A percentile compares a stretch with the other conserved stretches of the same genome.
These are phyloP conservation scores for Meda fulgida DNA, from an alignment of 2,797 vertebrate genomes.

Conservation along the genomic window DNA sequence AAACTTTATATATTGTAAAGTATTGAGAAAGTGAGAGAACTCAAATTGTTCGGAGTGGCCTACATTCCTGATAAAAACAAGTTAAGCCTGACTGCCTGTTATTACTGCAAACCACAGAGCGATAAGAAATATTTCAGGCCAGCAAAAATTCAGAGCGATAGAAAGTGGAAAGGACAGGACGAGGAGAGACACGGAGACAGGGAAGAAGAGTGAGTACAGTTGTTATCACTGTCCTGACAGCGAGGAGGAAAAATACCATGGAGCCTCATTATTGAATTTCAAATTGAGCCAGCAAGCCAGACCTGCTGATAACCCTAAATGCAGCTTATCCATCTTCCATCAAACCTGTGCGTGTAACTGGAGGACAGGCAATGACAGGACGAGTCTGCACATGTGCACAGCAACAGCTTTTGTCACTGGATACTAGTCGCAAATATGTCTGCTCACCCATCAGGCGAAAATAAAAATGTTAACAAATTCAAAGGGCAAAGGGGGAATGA, in stretches of 20 bases:
- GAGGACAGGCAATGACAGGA: not conserved
- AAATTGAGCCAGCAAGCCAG: constrained; percentile 57
- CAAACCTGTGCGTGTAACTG: constrained; percentile 37
- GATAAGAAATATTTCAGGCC: constrained; percentile 24
- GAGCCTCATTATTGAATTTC: constrained; percentile 64
- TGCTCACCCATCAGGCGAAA: not conserved
- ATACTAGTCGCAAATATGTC: not conserved
- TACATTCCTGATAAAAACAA: constrained; percentile 32
- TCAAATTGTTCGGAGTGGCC: not conserved
- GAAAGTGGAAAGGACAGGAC: constrained; percentile 7
- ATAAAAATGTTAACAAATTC: constrained; percentile 15
- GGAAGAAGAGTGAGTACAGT: constrained; percentile 14
- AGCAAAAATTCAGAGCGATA: constrained; percentile 6
- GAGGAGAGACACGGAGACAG: constrained; percentile 11
- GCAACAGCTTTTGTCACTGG: not conserved
- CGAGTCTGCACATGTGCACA: not conserved
- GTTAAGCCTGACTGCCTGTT: constrained; percentile 1
- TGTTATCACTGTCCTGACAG: constrained; percentile 46
- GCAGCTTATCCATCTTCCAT: constrained; percentile 57
- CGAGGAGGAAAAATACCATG: constrained; percentile 51
- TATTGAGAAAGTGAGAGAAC: not conserved
- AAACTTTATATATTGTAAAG: not conserved
- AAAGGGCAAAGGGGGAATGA: constrained; percentile 9
- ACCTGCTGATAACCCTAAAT: constrained; percentile 68
- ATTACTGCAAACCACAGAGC: constrained; percentile 23